These are phyloP conservation scores for Caenorhabditis zanzibari DNA, from an alignment of 2,888 invertebrate species.

Conservation along the genomic window DNA sequence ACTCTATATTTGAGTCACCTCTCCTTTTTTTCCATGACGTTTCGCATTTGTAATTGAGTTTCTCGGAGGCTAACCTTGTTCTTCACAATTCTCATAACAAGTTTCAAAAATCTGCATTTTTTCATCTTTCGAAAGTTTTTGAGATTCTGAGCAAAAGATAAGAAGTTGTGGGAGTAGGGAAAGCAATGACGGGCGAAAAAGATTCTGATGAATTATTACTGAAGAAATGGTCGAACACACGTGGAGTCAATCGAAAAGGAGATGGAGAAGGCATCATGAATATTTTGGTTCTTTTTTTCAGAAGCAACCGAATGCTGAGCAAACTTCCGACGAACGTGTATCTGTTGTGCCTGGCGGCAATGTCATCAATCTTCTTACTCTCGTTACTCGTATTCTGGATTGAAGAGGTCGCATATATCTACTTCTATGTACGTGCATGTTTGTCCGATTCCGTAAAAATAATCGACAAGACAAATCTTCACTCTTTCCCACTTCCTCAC, in stretches of 20 bases:
- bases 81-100: conserved; percentile 2
- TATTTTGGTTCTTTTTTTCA: conserved; percentile 48
- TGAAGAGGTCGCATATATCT: conserved; percentile 78
- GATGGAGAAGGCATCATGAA: neutral
- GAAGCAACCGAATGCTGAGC: conserved; percentile 79
- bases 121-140: neutral
- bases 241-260: neutral
- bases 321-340: conserved; percentile 77
- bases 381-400: conserved; percentile 81
- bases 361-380: conserved; percentile 79
- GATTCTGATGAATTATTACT: conserved; percentile 28
- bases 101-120: neutral
- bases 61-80: conserved; percentile 8
- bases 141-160: neutral
- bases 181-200: conserved; percentile 11
- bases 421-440: conserved; percentile 71
- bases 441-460: conserved; percentile 27
- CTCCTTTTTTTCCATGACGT: conserved; percentile 15
- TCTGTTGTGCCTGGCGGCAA: conserved; percentile 75
- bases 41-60: conserved; percentile 24
- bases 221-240: conserved; percentile 1
- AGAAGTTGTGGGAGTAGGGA: neutral
- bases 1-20: conserved; percentile 5
- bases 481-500: conserved; percentile 30
- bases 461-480: conserved; percentile 39